Conservation (phyloP, 2,888 invertebrate genomes). For the Zeuzera pyrina region DNA sequence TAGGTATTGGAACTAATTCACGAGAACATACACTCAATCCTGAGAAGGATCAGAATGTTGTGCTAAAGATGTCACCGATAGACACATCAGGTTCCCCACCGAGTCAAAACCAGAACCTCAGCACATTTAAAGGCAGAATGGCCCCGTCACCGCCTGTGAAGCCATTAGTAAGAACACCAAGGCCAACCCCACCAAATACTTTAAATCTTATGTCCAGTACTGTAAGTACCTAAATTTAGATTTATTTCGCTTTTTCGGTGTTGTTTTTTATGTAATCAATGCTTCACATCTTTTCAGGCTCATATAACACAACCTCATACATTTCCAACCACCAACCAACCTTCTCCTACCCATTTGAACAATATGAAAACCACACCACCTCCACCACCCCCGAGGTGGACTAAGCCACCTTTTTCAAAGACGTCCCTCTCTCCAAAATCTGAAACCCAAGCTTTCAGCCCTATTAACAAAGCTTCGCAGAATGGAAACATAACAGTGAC, state of each 20-base stretch:
- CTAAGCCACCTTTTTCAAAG: constrained; percentile 79
- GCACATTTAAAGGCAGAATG: constrained; percentile 78
- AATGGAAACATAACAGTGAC: constrained; percentile 86
- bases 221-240: constrained; percentile 36
- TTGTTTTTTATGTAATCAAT: constrained; percentile 31
- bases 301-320: constrained; percentile 70
- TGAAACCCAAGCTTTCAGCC: constrained; percentile 52
- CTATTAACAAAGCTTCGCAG: constrained; percentile 61
- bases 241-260: constrained; percentile 27
- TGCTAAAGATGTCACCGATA: constrained; percentile 84
- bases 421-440: constrained; percentile 60
- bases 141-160: constrained; percentile 70
- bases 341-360: constrained; percentile 48
- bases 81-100: constrained; percentile 65
- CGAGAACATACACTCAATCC: constrained; percentile 50
- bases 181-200: constrained; percentile 88
- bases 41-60: constrained; percentile 76
- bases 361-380: constrained; percentile 78
- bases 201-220: constrained; percentile 80
- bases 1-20: constrained; percentile 55
- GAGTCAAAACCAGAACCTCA: constrained; percentile 67
- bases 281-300: constrained; percentile 67
- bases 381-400: constrained; percentile 89
- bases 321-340: constrained; percentile 54
- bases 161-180: constrained; percentile 74